These are phyloP conservation scores for Brachyrhaphis roseni DNA, from an alignment of 2,797 vertebrate genomes.

Conservation along the genomic window DNA sequence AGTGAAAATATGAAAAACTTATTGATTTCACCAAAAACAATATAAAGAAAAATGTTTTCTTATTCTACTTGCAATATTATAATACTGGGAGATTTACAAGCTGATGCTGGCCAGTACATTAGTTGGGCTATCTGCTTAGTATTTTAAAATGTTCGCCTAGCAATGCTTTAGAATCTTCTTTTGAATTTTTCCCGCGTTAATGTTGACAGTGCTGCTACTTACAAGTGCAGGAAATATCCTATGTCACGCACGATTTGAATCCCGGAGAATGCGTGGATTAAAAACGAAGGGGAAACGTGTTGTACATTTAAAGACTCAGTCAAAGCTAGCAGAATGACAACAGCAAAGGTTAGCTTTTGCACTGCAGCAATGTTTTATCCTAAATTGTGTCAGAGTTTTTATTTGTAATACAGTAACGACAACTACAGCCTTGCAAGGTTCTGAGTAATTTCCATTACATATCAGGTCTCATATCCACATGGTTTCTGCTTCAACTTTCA, in stretches of 20 bases:
- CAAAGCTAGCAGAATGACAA: neutral
- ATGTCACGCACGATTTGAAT: neutral
- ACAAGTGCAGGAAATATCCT: neutral
- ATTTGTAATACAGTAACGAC: neutral
- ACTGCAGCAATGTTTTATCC: neutral
- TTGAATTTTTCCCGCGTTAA: no score
- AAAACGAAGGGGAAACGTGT: neutral
- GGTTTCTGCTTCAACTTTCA: neutral
- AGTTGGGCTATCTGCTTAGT: neutral
- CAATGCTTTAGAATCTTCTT: no score
- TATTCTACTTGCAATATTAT: neutral
- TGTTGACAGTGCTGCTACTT: neutral
- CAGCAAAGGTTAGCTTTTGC: neutral
- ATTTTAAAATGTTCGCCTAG: no score
- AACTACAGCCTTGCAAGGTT: neutral
- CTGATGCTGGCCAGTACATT: neutral
- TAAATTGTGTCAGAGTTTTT: no score
- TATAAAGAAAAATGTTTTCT: neutral
- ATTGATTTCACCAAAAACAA: neutral
- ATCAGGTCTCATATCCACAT: neutral
- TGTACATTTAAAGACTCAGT: neutral
- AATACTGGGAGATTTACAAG: neutral
- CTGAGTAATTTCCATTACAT: neutral
- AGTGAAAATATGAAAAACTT: neutral
- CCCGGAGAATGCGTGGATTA: neutral